Evolutionary conservation across 1,140 invertebrate genomes (phyloP), one percentile per base, ranked within the genome.

Genomic region (Frieseomelitta varia): DNA sequence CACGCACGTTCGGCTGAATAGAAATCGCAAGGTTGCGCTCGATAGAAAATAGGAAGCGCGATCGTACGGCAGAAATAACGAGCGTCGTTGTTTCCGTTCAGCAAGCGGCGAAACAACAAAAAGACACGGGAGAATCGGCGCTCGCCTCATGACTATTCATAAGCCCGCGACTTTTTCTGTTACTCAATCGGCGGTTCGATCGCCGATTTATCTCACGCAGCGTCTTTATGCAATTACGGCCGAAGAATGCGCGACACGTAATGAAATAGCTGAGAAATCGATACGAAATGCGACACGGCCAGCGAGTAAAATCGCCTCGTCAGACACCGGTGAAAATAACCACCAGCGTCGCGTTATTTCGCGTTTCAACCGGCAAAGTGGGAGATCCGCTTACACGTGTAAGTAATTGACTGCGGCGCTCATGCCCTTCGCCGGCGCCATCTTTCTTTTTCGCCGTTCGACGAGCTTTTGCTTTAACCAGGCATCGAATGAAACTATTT

Each of bases 211-310:
- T 84, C 81, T 79, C 81, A 84, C 81, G 75, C 81, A 78, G 27
- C 76, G 81, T 84, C 75, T 84, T 79, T 79, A 79, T 84, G 81
- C 75, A 79, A 84, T 84, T 84, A 79, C 76, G 75, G 75, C 55
- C 51, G 51, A 39, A 21, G 81, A 71, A 84, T 84, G 81, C 81
- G 56, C 55, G 76, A 78, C 75, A 79, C 75, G 75, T 84, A 79
- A 84, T 77, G 72, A 84, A 79, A 84, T 84, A 78, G 67, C 81
- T 67, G 81, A 78, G 81, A 84, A 84, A 84, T 84, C 76, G 81
- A 84, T 69, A 76, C 30, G 80, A 76, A 30, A 61, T 34, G 80
- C 81, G 81, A 79, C 81, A 61, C 67, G n/a, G 19, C 24, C 51
- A 39, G 30, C 47, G 72, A 76, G 24, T 51, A 82, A 82, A 76